Evolutionary conservation across 2,888 invertebrate genomes (phyloP).

Genomic region (Eulithis prunata): DNA sequence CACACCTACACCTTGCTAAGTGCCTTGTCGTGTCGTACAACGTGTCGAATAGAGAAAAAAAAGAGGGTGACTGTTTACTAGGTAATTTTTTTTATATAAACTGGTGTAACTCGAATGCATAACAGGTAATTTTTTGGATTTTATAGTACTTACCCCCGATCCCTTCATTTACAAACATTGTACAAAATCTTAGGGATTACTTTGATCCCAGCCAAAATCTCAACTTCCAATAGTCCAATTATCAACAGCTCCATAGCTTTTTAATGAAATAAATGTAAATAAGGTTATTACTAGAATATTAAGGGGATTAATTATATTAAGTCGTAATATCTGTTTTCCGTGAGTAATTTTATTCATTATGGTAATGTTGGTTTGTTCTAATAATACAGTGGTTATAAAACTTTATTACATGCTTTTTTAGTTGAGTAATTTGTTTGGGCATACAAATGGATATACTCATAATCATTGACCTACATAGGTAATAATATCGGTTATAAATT

Average conservation of each 20-base stretch:
- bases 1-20: too few relatives aligned
- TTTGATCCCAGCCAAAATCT: conserved; percentile 39
- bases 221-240: conserved; percentile 31
- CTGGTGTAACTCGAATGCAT: too few relatives aligned
- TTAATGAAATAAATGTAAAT: conserved; percentile 41
- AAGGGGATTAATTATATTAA: conserved; percentile 31
- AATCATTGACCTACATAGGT: neutral
- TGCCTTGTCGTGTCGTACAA: too few relatives aligned
- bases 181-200: conserved; percentile 36
- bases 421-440: conserved; percentile 31
- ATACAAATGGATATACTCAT: too few relatives aligned
- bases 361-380: conserved; percentile 15
- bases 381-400: neutral
- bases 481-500: neutral
- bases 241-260: conserved; percentile 36
- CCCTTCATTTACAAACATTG: neutral
- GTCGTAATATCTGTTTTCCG: conserved; percentile 30
- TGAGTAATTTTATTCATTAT: conserved; percentile 21
- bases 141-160: neutral
- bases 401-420: conserved; percentile 1
- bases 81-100: too few relatives aligned
- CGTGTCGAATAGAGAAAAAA: too few relatives aligned
- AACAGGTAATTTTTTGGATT: too few relatives aligned
- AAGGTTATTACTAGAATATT: conserved; percentile 31
- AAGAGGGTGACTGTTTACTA: too few relatives aligned